These are phyloP conservation scores for Chauna torquata DNA, from an alignment of 2,113 vertebrate genomes.

Conservation along the genomic window DNA sequence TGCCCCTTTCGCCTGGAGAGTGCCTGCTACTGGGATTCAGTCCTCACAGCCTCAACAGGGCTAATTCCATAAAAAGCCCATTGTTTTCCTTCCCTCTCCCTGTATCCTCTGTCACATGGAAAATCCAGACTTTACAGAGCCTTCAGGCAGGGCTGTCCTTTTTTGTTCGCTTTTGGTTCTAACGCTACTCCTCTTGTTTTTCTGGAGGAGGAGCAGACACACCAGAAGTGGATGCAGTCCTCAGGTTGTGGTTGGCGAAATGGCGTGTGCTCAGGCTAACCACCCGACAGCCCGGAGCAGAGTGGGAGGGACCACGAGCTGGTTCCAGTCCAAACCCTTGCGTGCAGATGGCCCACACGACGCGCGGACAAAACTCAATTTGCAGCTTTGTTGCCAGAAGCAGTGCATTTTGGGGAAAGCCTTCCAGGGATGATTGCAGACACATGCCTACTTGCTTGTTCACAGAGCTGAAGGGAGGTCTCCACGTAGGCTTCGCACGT, in stretches of 20 bases:
- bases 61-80: not conserved
- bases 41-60: not conserved
- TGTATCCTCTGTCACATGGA: not conserved
- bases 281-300: not conserved
- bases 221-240: not conserved
- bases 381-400: not conserved
- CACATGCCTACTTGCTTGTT: not conserved
- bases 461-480: not conserved
- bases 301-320: not conserved
- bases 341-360: fast-evolving
- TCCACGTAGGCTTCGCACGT: not conserved
- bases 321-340: not conserved
- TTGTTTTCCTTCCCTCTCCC: not conserved
- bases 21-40: too few species aligned
- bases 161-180: not conserved
- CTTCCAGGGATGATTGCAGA: not conserved
- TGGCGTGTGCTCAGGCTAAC: not conserved
- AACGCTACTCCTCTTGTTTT: not conserved
- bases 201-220: not conserved
- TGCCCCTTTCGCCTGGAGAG: not conserved
- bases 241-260: not conserved
- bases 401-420: not conserved
- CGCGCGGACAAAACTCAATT: not conserved
- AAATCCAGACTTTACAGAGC: not conserved
- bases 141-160: not conserved